These are phyloP conservation scores for Leucophenga varia DNA, from an alignment of 1,140 invertebrate species.

Conservation along the genomic window DNA sequence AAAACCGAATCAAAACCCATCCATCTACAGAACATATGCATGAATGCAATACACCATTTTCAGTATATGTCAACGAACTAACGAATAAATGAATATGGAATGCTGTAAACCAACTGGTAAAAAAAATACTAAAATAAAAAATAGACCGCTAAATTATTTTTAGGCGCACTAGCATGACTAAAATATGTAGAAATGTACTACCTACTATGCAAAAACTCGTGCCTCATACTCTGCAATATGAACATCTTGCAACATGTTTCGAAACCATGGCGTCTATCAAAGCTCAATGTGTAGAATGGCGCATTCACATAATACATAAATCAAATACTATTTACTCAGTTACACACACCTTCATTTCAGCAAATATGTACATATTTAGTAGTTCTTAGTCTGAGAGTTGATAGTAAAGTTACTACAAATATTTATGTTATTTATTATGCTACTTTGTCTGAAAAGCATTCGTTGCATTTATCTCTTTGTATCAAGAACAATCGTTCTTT, in stretches of 20 bases:
- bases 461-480: no score
- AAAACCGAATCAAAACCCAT: constrained; percentile 31
- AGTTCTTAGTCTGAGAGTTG: no score
- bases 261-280: constrained; percentile 43
- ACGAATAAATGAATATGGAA: constrained; percentile 47
- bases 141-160: constrained; percentile 49
- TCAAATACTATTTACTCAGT: constrained; percentile 28
- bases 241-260: constrained; percentile 50
- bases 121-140: constrained; percentile 13
- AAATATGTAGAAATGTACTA: no score
- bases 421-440: not conserved
- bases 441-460: no score
- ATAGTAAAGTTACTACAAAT: no score
- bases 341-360: not conserved
- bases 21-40: constrained; percentile 22
- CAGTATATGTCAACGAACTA: constrained; percentile 46
- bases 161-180: constrained; percentile 20
- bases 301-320: constrained; percentile 38
- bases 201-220: no score
- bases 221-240: constrained; percentile 30
- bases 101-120: constrained; percentile 21
- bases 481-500: no score
- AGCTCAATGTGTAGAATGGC: constrained; percentile 27
- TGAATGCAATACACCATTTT: constrained; percentile 17
- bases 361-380: no score